Conservation (phyloP, 2,113 vertebrate genomes). For the Aramus guarauna region DNA sequence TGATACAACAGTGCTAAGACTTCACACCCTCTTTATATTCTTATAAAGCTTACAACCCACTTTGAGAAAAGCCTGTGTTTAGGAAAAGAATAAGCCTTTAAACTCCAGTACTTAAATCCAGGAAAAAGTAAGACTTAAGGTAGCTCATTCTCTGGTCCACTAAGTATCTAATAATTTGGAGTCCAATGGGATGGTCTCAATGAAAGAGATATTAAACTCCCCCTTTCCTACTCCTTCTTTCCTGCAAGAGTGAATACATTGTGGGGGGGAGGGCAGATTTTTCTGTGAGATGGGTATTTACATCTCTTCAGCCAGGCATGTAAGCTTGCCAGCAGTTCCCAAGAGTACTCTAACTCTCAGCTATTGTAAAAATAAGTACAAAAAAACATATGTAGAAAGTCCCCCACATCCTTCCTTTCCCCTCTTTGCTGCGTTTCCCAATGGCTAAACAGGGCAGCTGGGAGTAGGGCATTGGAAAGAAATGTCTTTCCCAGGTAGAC, state of each 20-base stretch:
- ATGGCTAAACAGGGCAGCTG: not conserved
- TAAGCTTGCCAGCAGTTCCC: not conserved
- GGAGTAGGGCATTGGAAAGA: not conserved
- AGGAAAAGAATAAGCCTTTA: not conserved
- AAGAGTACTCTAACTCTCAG: not conserved
- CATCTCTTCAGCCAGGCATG: not conserved
- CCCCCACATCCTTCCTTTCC: not conserved
- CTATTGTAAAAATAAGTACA: not conserved
- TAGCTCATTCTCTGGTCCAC: not conserved
- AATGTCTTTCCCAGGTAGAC: conserved; percentile 3
- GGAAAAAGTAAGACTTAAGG: not conserved
- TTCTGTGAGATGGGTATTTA: not conserved
- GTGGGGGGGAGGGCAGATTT: not conserved
- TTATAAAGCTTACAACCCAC: not conserved
- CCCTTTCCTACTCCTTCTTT: not conserved
- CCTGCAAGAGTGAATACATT: not conserved
- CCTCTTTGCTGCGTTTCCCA: not conserved
- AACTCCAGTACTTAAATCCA: not conserved
- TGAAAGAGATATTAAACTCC: not conserved
- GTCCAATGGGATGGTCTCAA: not conserved
- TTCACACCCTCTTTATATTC: not conserved
- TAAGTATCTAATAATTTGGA: not conserved
- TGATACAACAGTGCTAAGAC: not conserved
- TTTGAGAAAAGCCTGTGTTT: not conserved
- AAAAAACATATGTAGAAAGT: not conserved